Base-by-base conservation (phyloP, 2,113 vertebrate species). In the Himantopus leucocephalus region DNA sequence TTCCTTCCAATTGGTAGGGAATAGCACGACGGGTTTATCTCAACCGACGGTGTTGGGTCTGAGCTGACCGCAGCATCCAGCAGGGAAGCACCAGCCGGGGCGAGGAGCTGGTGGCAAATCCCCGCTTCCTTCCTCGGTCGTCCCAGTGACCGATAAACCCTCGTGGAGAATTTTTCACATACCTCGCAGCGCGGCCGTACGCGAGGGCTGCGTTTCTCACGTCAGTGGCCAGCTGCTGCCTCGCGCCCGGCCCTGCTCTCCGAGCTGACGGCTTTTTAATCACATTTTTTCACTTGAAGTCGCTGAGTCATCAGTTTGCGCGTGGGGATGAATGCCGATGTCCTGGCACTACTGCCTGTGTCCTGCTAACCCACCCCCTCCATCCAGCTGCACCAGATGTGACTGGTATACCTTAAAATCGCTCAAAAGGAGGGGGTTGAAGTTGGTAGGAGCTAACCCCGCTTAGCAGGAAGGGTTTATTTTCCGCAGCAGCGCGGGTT, bases 361-460 rank as follows among this genome's bases (percentile, higher is more conserved):
- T 56, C 60, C 82, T 26, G 1, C 12, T 10, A 1, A 23, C 48
- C 59, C 48, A 4, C 30, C 53, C 50, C 2, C 0, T 30, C 41
- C 17, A 2, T 27, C 47, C n/a, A 5, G 55, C 68, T 55, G 53
- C 32, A 4, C 29, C 18, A 14, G 29, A 9, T 62, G 83, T 4
- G 48, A 2, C 62, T 6, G 5, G 6, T 30, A 3, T 4, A 22
- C 63, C 71, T 35, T 12, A 6, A 47, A 30, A 15, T 24, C 12
- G 0, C 64, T 37, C 22, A 0, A 1, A 20, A 4, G 0, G 0
- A 43, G 11, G 30, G 24, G 14, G 3, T 1, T 35, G 55, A 5
- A 1, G 5, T 13, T 9, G 67, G n/a, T 11, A 24, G 52, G 50
- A 77, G 35, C 45, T 23, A 34, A 34, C 4, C 26, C 24, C 6